Base-by-base conservation (phyloP, 2,797 vertebrate species). In the Rhinatrema bivittatum region DNA sequence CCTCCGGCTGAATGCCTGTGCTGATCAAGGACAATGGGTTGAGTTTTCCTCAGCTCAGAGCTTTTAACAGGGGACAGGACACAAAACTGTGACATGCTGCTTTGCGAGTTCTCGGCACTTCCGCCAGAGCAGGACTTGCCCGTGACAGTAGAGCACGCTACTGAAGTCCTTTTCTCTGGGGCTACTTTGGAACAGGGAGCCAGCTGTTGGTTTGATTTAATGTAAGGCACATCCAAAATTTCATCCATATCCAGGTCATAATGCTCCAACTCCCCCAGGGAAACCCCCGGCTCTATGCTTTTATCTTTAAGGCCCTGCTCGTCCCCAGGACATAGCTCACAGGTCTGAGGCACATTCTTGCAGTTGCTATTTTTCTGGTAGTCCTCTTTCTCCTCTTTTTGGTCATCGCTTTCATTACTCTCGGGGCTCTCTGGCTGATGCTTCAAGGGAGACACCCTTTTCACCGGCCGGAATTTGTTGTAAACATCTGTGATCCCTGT, bases 171-270 rank as follows among this genome's bases (percentile, higher is more conserved):
- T 68, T 91, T 92, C 45, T 93, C 91, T 4, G 88, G 78, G 31
- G 81, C 68, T 33, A 70, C 75, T 17, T 91, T 88, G n/a, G 86
- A 83, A 53, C 94, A 86, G 3, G 91, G 72, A 68, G 87, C 76
- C 63, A 87, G 80, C 62, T 93, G 91, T 36, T 93, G 92, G 35
- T 60, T 93, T 63, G 92, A 91, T 68, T 99, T 99, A 61, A 97
- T 97, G 15, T 95, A 99, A 62, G 95, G 94, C 74, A 99, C 95
- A 21, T 98, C 95, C 73, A 99, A 85, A 76, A 99, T 99, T 81
- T 98, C 94, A 50, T 99, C 95, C 94, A 99, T 97, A 78, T 99
- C 94, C 42, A 99, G 83, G 45, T 99, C 95, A 21, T 98, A 99
- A 60, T 99, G 95, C 45, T 99, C 95, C 70, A 97, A 75, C 43